Percentiles rank a stretch among this genome's conserved stretches.
Evolutionary conservation across 2,797 vertebrate genomes (phyloP).

Genomic region (Pseudochirops cupreus): DNA sequence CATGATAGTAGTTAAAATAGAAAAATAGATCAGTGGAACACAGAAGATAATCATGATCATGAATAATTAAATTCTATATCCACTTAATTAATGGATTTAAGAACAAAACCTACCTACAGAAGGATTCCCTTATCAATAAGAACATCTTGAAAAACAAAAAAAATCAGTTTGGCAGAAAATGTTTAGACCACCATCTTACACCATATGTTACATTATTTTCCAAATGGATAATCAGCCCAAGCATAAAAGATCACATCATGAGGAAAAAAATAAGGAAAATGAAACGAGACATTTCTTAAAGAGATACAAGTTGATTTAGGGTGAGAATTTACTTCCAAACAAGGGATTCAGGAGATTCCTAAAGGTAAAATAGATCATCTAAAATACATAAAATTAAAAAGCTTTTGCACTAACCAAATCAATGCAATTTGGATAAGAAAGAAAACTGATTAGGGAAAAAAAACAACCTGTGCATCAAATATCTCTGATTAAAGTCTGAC

Average conservation of each 20-base stretch:
- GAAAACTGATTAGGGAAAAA: not conserved
- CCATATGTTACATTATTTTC: not conserved
- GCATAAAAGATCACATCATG: too few species aligned
- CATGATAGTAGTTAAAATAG: not conserved
- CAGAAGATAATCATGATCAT: not conserved
- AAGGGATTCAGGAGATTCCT: not conserved
- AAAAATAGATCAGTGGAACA: not conserved
- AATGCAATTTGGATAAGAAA: not conserved
- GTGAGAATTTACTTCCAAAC: not conserved
- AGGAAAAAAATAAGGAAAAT: not conserved
- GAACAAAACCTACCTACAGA: not conserved
- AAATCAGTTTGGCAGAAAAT: not conserved
- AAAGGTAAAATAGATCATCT: not conserved
- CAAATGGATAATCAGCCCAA: not conserved
- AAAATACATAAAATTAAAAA: not conserved
- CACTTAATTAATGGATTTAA: not conserved
- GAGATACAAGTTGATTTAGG: not conserved
- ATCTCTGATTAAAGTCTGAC: not conserved
- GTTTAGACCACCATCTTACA: not conserved
- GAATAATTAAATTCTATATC: not conserved
- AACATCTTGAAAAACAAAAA: not conserved
- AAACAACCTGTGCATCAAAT: not conserved
- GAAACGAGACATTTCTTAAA: not conserved
- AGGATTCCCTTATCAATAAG: not conserved
- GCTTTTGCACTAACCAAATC: not conserved